A percentile compares a stretch with the other conserved stretches of the same genome.
Conservation (phyloP, 1,140 invertebrate species). For the Uloborus diversus region DNA sequence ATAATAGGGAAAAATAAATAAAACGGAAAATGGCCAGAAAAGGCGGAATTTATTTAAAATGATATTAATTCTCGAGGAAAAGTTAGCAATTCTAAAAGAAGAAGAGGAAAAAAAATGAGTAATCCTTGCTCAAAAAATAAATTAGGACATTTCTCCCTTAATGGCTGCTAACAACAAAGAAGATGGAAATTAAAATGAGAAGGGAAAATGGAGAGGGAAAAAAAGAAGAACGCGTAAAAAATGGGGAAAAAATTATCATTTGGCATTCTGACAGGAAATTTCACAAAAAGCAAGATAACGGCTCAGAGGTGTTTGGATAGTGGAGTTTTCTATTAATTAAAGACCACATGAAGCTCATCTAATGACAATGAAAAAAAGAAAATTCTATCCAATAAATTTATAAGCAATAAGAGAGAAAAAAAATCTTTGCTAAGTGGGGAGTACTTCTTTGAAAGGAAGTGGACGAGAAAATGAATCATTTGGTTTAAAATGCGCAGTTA, state of each 20-base stretch:
- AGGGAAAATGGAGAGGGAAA: not conserved
- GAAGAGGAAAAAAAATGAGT: constrained; percentile 1
- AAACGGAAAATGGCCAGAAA: not conserved
- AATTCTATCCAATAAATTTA: not conserved
- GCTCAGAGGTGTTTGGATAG: constrained; percentile 48
- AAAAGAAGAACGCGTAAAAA: constrained; percentile 16
- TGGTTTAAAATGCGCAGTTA: no score
- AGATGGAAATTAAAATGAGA: constrained; percentile 51
- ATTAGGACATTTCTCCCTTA: constrained; percentile 52
- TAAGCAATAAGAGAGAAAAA: not conserved
- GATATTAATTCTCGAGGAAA: constrained; percentile 45
- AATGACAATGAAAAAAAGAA: not conserved
- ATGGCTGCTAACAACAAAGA: constrained; percentile 43
- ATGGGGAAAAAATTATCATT: constrained; percentile 2
- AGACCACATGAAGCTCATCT: constrained; percentile 7
- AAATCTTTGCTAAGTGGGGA: no score
- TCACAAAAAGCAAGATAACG: constrained; percentile 40
- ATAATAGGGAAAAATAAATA: not conserved
- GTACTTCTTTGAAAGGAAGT: no score
- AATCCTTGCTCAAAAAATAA: constrained; percentile 41
- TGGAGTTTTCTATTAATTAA: constrained; percentile 51
- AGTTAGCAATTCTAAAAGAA: not conserved
- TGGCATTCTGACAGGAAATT: constrained; percentile 55
- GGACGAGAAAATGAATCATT: no score
- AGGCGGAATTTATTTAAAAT: constrained; percentile 47